phyloP scores from a whole-genome alignment of 1,140 invertebrate species.

The Harlomillsia oculata region DNA sequence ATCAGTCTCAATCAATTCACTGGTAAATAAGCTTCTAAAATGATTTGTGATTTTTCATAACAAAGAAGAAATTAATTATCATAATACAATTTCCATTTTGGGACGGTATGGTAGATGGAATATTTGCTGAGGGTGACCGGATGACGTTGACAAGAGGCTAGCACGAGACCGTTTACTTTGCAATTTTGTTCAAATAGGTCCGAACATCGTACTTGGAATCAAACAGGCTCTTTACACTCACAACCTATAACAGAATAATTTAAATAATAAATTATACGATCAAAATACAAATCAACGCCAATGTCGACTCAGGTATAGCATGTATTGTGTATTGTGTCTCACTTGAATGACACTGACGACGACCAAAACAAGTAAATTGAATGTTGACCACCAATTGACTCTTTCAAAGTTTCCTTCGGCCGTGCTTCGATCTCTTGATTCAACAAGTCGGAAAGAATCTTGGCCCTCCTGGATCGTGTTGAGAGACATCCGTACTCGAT shows the following conservation, averaged over 20 bases:
- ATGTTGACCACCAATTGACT: slow-evolving; percentile 60
- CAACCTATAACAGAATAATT: slow-evolving; percentile 44
- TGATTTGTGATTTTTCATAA: too few species aligned
- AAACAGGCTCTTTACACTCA: slow-evolving; percentile 58
- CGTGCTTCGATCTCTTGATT: slow-evolving; percentile 66
- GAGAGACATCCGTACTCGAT: slow-evolving; percentile 50
- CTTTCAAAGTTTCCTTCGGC: slow-evolving; percentile 63
- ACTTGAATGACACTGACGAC: slow-evolving; percentile 56
- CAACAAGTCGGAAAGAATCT: slow-evolving; percentile 59
- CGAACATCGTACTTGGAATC: slow-evolving; percentile 46
- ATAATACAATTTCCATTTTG: too few species aligned
- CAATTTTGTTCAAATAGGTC: neutral
- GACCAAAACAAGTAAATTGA: slow-evolving; percentile 61
- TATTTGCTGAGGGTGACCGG: too few species aligned
- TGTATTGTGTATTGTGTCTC: neutral
- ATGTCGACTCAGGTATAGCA: neutral
- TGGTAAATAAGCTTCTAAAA: too few species aligned
- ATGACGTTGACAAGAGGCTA: too few species aligned
- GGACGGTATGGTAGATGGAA: too few species aligned
- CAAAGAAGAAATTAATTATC: too few species aligned
- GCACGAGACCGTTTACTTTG: too few species aligned
- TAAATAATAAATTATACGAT: too few species aligned
- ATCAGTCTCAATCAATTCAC: too few species aligned
- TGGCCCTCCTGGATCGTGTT: slow-evolving; percentile 57
- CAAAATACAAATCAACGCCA: neutral